Percentiles rank a stretch among this genome's conserved stretches.
Conservation (phyloP, 2,888 invertebrate species). For the Acleris cristana region DNA sequence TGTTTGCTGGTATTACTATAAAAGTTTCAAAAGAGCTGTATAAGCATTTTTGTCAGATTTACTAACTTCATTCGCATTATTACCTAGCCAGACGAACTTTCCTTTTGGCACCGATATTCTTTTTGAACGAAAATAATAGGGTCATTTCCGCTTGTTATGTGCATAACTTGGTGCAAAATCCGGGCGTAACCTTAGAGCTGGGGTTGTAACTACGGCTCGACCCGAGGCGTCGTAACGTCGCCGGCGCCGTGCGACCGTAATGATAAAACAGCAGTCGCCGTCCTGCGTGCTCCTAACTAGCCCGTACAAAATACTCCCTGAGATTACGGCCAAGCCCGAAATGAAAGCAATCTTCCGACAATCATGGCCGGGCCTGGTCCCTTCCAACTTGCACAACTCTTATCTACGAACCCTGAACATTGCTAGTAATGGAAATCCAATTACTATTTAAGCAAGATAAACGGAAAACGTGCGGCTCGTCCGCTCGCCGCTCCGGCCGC, state of each 20-base stretch:
- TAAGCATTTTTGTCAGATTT: constrained; percentile 5
- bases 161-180: constrained; percentile 12
- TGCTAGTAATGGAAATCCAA: constrained; percentile 74
- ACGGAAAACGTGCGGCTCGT: constrained; percentile 60
- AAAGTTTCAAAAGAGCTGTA: constrained; percentile 13
- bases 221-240: constrained; percentile 49
- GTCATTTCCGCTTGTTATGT: constrained; percentile 2
- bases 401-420: constrained; percentile 67
- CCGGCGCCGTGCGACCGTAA: constrained; percentile 50
- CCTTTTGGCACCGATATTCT: constrained; percentile 10
- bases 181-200: constrained; percentile 14
- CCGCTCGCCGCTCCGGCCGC: constrained; percentile 46
- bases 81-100: constrained; percentile 9
- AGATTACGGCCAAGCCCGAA: constrained; percentile 58
- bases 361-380: constrained; percentile 56
- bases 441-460: constrained; percentile 72
- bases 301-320: constrained; percentile 55
- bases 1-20: constrained; percentile 9
- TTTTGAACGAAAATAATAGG: constrained; percentile 5
- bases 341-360: constrained; percentile 65
- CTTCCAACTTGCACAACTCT: constrained; percentile 58
- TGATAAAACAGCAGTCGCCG: constrained; percentile 57
- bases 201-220: constrained; percentile 40
- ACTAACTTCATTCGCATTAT: constrained; percentile 2
- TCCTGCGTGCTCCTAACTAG: constrained; percentile 37